Evolutionary conservation across 2,888 invertebrate genomes (phyloP).

Genomic region (Cosmia trapezina): DNA sequence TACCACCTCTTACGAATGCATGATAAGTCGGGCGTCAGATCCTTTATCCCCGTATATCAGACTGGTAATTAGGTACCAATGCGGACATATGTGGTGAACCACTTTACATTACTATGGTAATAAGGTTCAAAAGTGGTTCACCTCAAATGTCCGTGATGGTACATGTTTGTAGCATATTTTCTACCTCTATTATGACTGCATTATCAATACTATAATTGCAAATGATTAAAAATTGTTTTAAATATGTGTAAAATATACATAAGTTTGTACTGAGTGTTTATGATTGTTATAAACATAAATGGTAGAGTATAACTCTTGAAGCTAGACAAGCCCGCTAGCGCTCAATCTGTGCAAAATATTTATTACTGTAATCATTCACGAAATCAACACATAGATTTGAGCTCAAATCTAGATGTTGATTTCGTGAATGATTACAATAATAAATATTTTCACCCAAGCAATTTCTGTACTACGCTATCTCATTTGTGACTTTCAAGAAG

Average conservation of each 20-base stretch:
- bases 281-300: constrained; percentile 54
- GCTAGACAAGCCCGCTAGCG: constrained; percentile 28
- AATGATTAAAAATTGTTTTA: constrained; percentile 55
- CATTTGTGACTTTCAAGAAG: constrained; percentile 45
- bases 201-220: constrained; percentile 51
- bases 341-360: constrained; percentile 37
- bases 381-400: constrained; percentile 27
- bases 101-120: too few relatives aligned
- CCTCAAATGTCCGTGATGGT: not conserved
- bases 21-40: constrained; percentile 13
- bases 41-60: constrained; percentile 26
- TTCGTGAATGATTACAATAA: too few relatives aligned
- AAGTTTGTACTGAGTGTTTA: constrained; percentile 62
- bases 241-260: constrained; percentile 48
- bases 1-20: constrained; percentile 20
- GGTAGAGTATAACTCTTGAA: constrained; percentile 53
- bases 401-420: too few relatives aligned
- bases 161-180: constrained; percentile 60
- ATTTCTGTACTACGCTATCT: constrained; percentile 16
- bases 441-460: too few relatives aligned
- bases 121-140: too few relatives aligned
- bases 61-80: constrained; percentile 37
- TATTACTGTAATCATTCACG: constrained; percentile 26
- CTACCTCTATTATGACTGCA: constrained; percentile 59
- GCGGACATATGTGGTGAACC: too few relatives aligned